Percentiles rank a stretch among this genome's conserved stretches.
These are phyloP conservation scores for Exephanes ischioxanthus DNA, from an alignment of 2,888 invertebrate genomes.

Conservation along the genomic window DNA sequence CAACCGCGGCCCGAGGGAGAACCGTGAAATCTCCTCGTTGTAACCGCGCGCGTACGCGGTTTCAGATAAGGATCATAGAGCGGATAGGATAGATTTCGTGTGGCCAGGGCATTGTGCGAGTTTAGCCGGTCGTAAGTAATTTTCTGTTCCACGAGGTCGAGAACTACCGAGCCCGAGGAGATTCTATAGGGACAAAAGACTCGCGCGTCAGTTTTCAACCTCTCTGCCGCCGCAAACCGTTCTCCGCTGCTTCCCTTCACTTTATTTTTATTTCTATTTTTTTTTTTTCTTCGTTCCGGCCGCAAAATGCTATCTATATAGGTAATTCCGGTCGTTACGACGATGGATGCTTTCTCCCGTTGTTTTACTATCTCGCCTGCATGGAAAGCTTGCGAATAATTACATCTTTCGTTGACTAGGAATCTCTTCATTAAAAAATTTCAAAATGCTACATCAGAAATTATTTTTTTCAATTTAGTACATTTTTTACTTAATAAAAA, in stretches of 20 bases:
- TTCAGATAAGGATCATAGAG: conserved; percentile 58
- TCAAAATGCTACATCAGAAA: no score
- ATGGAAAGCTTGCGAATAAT: neutral
- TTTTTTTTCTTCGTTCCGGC: conserved; percentile 29
- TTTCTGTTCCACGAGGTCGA: conserved; percentile 69
- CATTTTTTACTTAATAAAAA: neutral
- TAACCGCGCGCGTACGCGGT: conserved; percentile 31
- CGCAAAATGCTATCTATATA: conserved; percentile 30
- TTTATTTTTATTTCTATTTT: neutral
- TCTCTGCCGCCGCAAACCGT: conserved; percentile 15
- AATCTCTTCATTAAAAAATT: no score
- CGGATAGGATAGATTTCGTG: conserved; percentile 19
- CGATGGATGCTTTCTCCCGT: neutral
- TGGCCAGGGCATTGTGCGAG: conserved; percentile 70
- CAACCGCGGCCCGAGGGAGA: conserved; percentile 11
- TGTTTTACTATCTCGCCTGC: neutral
- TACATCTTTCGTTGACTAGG: neutral
- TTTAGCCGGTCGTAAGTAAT: conserved; percentile 74
- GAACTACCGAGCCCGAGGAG: conserved; percentile 4
- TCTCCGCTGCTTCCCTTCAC: conserved; percentile 25
- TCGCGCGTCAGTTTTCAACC: conserved; percentile 51
- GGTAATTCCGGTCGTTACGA: neutral
- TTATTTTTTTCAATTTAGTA: neutral
- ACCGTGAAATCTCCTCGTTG: conserved; percentile 34
- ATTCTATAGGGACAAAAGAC: conserved; percentile 55